A percentile compares a stretch with the other conserved stretches of the same genome.
Conservation (phyloP, 2,113 vertebrate species). For the Calyptommatus sinebrachiatus region DNA sequence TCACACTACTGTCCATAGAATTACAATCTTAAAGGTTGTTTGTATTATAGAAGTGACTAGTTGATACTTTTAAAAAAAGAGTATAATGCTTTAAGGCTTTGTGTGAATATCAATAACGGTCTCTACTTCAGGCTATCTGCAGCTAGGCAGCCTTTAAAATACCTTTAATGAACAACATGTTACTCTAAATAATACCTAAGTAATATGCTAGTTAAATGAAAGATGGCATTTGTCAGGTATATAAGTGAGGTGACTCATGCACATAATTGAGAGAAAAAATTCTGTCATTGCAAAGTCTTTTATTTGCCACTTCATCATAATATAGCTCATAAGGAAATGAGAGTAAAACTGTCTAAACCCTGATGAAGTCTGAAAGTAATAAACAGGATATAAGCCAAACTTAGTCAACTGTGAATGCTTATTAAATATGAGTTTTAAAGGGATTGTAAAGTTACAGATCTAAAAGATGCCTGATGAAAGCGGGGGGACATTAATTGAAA, state of each 20-base stretch:
- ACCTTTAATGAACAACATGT: slow-evolving; percentile 35
- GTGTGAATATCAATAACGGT: slow-evolving; percentile 53
- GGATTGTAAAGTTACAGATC: slow-evolving; percentile 41
- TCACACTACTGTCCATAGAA: slow-evolving; percentile 1
- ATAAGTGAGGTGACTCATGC: slow-evolving; percentile 41
- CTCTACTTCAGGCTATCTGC: slow-evolving; percentile 70
- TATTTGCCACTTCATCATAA: slow-evolving; percentile 46
- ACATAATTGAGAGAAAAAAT: slow-evolving; percentile 26
- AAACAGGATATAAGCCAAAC: slow-evolving; percentile 36
- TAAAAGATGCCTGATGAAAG: slow-evolving; percentile 56
- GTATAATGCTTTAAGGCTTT: neutral
- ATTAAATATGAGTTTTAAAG: slow-evolving; percentile 48
- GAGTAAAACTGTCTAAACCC: slow-evolving; percentile 6
- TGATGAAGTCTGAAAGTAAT: slow-evolving; percentile 43
- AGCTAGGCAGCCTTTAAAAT: slow-evolving; percentile 55
- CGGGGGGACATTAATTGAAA: slow-evolving; percentile 48
- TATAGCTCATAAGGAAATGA: slow-evolving; percentile 27
- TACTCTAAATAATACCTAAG: slow-evolving; percentile 43
- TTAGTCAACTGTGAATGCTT: slow-evolving; percentile 46
- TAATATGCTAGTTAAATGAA: slow-evolving; percentile 51
- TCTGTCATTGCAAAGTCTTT: slow-evolving; percentile 22
- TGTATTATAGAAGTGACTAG: slow-evolving; percentile 4
- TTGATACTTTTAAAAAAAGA: neutral
- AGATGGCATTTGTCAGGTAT: slow-evolving; percentile 45
- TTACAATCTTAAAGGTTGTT: neutral